Evolutionary conservation across 1,140 invertebrate species (phyloP).

Genomic region (Drosophila funebris): DNA sequence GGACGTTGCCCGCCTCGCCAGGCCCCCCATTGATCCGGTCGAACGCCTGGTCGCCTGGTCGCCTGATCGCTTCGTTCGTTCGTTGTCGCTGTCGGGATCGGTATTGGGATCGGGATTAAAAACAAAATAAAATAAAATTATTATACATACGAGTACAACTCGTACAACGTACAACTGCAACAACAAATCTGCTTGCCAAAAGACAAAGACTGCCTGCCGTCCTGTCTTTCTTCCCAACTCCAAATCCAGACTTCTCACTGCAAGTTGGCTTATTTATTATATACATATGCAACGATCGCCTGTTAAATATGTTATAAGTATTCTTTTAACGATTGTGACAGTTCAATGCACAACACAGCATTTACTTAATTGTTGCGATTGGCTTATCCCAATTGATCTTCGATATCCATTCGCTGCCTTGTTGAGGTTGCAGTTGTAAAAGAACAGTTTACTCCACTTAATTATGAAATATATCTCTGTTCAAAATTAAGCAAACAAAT

Average conservation of each 20-base stretch:
- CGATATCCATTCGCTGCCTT: background rate
- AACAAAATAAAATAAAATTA: constrained; percentile 77
- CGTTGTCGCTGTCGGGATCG: constrained; percentile 11
- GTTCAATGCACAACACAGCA: constrained; percentile 30
- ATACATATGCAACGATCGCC: constrained; percentile 25
- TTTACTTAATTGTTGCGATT: constrained; percentile 2
- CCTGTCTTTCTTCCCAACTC: background rate
- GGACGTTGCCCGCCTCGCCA: constrained; percentile 33
- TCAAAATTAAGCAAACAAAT: no score
- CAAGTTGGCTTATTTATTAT: constrained; percentile 30
- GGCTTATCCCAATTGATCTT: background rate
- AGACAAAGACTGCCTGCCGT: constrained; percentile 5
- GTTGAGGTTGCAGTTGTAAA: background rate
- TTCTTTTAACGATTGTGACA: constrained; percentile 66
- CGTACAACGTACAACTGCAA: constrained; percentile 3
- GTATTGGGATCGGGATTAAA: constrained; percentile 39
- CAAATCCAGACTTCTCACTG: background rate
- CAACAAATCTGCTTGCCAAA: constrained; percentile 38
- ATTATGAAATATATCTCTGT: no score
- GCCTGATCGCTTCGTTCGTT: background rate
- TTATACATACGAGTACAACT: constrained; percentile 46
- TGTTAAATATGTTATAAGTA: constrained; percentile 68
- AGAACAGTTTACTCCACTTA: no score
- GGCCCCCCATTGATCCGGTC: constrained; percentile 22
- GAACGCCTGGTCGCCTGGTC: background rate